A percentile compares a stretch with the other conserved stretches of the same genome.
These are phyloP conservation scores for Harmothoe impar DNA, from an alignment of 2,888 invertebrate species.

Conservation along the genomic window DNA sequence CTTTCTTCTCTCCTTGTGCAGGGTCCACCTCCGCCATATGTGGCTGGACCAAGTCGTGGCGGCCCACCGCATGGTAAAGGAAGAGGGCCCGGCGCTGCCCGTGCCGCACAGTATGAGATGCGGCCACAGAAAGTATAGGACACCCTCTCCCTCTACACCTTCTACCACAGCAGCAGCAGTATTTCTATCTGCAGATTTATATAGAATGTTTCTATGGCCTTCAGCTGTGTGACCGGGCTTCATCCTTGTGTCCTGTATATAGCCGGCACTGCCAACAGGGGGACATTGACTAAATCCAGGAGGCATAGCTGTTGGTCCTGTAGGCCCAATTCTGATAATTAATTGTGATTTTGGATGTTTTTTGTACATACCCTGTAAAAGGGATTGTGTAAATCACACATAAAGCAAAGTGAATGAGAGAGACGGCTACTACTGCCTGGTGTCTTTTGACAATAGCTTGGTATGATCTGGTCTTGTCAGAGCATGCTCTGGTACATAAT, in stretches of 20 bases:
- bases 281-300: not conserved
- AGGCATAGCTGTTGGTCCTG: not conserved
- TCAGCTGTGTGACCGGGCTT: conserved; percentile 14
- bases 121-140: conserved; percentile 63
- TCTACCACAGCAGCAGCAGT: conserved; percentile 53
- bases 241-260: not conserved
- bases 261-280: not conserved
- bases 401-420: not conserved
- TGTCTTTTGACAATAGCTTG: too few species aligned
- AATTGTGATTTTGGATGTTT: not conserved
- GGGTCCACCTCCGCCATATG: conserved; percentile 74
- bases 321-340: not conserved
- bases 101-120: conserved; percentile 60
- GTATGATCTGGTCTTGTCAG: not conserved
- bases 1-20: conserved; percentile 58
- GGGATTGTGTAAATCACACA: not conserved
- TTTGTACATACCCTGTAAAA: not conserved
- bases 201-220: not conserved
- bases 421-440: too few species aligned
- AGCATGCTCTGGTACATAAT: not conserved
- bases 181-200: conserved; percentile 60
- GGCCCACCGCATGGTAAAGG: conserved; percentile 69
- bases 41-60: conserved; percentile 68
- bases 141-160: not conserved
- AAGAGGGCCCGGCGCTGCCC: conserved; percentile 43